Base-by-base conservation (phyloP, 2,888 invertebrate species). In the Melieria omissa region DNA sequence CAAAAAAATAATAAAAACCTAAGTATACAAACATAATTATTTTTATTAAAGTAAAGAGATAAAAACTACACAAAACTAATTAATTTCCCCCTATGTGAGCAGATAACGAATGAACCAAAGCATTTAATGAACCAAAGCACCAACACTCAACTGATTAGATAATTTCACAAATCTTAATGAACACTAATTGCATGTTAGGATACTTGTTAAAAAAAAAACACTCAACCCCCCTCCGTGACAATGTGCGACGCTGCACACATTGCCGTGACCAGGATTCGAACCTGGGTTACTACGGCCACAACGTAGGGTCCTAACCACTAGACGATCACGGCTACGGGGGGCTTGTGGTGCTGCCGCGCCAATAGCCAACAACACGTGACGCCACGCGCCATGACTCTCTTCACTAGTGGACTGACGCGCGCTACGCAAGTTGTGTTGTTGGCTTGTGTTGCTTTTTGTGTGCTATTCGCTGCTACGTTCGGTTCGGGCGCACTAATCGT, bases 241-340 rank as follows among this genome's bases (percentile, higher is more conserved):
- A 83, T 85, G 85, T 74, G 16, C 72, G 29, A 76, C 54, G 29
- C 5, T 10, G 44, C 62, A 12, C 71, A 72, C 80, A 80, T 78
- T 80, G 79, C 79, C 78, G 79, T 79, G 78, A 85, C 85, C 85
- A 85, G 85, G 85, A 85, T 85, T 85, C 85, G 85, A 85, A 85
- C 85, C 85, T 85, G 85, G 85, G 85, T 85, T 85, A 85, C 85
- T 82, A 85, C 85, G 85, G 85, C 85, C 85, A 85, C 85, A 85
- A 85, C 85, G 85, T 85, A 81, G 85, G 85, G 85, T 85, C 85
- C 85, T 85, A 85, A 85, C 84, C 84, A 85, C 84, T 85, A 85
- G 84, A 85, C 84, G 84, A 85, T 85, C 85, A 85, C 86, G 85
- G 85, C 85, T 85, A 79, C 41, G 6, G 75, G 70, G 74, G 75